Conservation (phyloP, 1,140 invertebrate genomes). For the Zaprionus ornatus region DNA sequence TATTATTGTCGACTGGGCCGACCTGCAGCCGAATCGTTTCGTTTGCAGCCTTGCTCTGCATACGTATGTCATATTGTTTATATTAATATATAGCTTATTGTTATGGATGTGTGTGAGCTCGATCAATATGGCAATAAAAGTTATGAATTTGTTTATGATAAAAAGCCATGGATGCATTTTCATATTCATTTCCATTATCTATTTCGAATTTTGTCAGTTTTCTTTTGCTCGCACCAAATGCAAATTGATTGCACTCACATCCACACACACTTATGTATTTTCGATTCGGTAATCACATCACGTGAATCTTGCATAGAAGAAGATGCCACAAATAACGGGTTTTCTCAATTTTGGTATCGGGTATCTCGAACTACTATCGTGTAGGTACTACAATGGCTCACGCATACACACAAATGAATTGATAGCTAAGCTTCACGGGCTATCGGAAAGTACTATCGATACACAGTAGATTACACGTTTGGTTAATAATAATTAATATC, state of each 20-base stretch:
- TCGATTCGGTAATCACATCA: slow-evolving; percentile 49
- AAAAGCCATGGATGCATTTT: slow-evolving; percentile 33
- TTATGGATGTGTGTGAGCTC: slow-evolving; percentile 49
- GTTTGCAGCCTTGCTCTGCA: background rate
- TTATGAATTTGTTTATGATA: slow-evolving; percentile 37
- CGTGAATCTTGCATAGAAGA: slow-evolving; percentile 77
- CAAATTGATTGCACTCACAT: slow-evolving; percentile 52
- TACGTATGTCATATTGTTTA: background rate
- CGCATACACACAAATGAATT: slow-evolving; percentile 48
- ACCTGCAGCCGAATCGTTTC: background rate
- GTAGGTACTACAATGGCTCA: slow-evolving; percentile 20
- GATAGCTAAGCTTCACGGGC: slow-evolving; percentile 23
- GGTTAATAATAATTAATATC: background rate
- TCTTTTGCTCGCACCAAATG: slow-evolving; percentile 1
- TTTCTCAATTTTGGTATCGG: slow-evolving; percentile 28
- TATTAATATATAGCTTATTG: slow-evolving; percentile 1
- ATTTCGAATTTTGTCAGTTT: background rate
- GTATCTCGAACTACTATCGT: slow-evolving; percentile 3
- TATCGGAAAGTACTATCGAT: background rate
- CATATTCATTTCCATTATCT: background rate
- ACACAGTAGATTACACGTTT: background rate
- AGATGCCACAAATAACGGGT: slow-evolving; percentile 35
- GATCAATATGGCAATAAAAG: slow-evolving; percentile 43
- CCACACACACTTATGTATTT: slow-evolving; percentile 21
- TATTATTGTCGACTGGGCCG: background rate